Base-by-base conservation (phyloP, 2,113 vertebrate species). In the Bombycilla garrulus region DNA sequence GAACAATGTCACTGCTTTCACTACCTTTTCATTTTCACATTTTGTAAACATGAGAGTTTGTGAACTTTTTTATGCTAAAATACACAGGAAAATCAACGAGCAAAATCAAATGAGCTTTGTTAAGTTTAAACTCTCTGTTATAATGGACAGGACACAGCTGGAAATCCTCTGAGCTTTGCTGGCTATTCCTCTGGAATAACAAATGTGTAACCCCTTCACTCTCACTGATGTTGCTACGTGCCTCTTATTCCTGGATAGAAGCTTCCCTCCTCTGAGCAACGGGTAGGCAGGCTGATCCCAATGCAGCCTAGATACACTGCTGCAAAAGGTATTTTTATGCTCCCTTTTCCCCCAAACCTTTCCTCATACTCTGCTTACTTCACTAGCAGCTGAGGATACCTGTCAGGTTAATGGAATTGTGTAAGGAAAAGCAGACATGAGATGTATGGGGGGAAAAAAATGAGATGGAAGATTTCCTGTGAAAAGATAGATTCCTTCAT, bases 81-180 rank as follows among this genome's bases (percentile, higher is more conserved):
- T 62, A 73, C 87, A 91, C 81, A 45, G 51, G 58, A 90, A 94
- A 94, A 95, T 92, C 86, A 89, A 95, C 56, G 58, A 92, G 29
- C n/a, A 86, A 91, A 95, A 85, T 94, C 88, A 93, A 94, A 94
- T 70, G 29, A 78, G 56, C 72, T 93, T 78, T 93, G 65, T 83
- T 92, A 90, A 92, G 56, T 47, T 80, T 56, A 50, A 54, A 51
- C 42, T 90, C 38, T 86, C 81, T 95, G 47, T 88, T 95, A 77
- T 93, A 90, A 76, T 78, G 92, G 82, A 60, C 88, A 93, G 71
- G 81, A 40, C 82, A 88, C 85, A 93, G 90, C 80, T 90, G 90
- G 67, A 97, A 94, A 86, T 90, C 86, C 80, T 92, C 95, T 86
- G 94, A 95, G 88, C 38, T 94, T 96, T 88, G 23, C 67, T 78